Evolutionary conservation across 2,888 invertebrate genomes (phyloP), one percentile per base, ranked within the genome.

Genomic region (Hypomecis punctinalis): DNA sequence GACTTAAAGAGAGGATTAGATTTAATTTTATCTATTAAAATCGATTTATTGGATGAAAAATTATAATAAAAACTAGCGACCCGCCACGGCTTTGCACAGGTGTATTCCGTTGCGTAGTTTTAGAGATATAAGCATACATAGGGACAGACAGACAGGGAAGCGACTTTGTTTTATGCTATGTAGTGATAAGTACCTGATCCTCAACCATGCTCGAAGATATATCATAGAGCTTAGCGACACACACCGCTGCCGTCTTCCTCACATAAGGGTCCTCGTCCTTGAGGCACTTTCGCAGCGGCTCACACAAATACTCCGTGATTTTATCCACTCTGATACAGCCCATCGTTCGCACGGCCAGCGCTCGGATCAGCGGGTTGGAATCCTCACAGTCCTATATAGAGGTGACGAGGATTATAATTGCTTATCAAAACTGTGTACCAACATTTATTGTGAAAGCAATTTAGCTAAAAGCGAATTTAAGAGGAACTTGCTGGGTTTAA

Each of bases 241-340:
- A 99, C 10, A 99, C 99, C 0, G 99, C 99, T 1, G 99, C 99
- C 0, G 99, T 99, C 94, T 99, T 99, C 75, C 99, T 95, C 7
- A 99, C 99, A 91, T 99, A 99, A 0, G 99, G 99, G 91, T 99
- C 99, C 84, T 99, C 99, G 87, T 99, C 99, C 88, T 97, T 97
- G 69, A 98, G 92, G 83, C 98, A 98, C 84, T 98, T 99, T 63
- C 99, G 94, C 74, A 99, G 93, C 0, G 99, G 99, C 84, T 99
- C 99, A 88, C 99, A 99, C 47, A 99, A 94, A 90, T 99, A 99
- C 93, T 99, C 99, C 0, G 99, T 99, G 80, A 99, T 99, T 94
- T 99, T 99, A 93, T 99, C 99, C 61, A 99, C 99, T 10, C 99
- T 95, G 83, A 99, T 99, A 88, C 99, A 99, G 59, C 99, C 99